Base-by-base conservation (phyloP, 1,140 invertebrate species). In the Drosophila nigromelanica region DNA sequence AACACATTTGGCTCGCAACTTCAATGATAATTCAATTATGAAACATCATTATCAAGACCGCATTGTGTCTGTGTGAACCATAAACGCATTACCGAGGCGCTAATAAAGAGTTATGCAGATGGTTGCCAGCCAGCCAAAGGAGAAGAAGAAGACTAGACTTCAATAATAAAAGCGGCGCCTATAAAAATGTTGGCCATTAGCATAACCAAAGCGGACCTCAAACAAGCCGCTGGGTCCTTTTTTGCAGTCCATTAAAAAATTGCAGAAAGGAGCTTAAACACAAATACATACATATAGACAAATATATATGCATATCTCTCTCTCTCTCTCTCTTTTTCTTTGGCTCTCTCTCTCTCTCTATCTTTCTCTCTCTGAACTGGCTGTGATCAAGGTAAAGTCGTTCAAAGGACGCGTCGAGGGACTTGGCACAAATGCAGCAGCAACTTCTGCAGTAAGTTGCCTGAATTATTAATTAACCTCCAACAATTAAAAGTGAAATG, bases 401-500 rank as follows among this genome's bases (percentile, higher is more conserved):
- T 30, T 58, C 27, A 68, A 45, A 24, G 42, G 12, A 11, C 33
- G 24, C 27, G 40, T 43, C 55, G 40, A 35, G 59, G 45, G 43
- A 52, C 24, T n/a, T 56, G 43, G 52, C 21, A 50, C 52, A 47
- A 61, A 39, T 60, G 56, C 64, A 71, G 60, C 54, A 79, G 27
- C 27, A 27, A 68, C 30, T 82, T 82, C 82, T 87, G 82, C 82
- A 87, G 76, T 79, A 54, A 83, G 81, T 86, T 71, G 70, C 24
- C 69, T 87, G 73, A 79, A 89, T 79, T 87, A 87, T 87, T 87
- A 89, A 87, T 89, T 83, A 89, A 80, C 83, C 83, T 72, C 80
- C 68, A 83, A 87, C 83, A 87, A 87, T 87, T 77, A 89, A 89
- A 81, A 76, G 75, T 69, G 67, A 87, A 78, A 82, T 81, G 69